Conservation (phyloP, 2,888 invertebrate species). For the Agrenia bidenticulata region DNA sequence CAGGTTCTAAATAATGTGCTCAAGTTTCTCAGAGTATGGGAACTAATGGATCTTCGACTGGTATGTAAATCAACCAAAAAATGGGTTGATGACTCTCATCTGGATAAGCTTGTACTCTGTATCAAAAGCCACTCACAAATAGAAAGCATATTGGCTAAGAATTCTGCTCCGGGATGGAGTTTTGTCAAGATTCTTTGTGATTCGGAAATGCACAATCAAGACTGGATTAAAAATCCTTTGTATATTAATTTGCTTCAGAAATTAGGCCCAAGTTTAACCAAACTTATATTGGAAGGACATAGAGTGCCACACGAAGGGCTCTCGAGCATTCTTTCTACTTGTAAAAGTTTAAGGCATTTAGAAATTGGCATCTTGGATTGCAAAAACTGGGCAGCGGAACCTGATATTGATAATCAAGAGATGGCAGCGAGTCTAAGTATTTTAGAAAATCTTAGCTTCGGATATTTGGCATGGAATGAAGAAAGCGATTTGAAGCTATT, state of each 20-base stretch:
- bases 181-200: slow-evolving; percentile 9
- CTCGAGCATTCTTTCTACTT: background rate
- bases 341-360: background rate
- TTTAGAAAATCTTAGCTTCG: slow-evolving; percentile 2
- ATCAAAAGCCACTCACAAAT: background rate
- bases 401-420: background rate
- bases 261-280: background rate
- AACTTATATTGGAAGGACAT: background rate
- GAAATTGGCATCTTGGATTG: slow-evolving; percentile 8
- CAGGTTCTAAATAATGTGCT: background rate
- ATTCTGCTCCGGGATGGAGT: background rate
- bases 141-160: background rate
- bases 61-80: slow-evolving; percentile 1
- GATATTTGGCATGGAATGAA: slow-evolving; percentile 4
- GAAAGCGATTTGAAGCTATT: slow-evolving; percentile 6
- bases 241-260: slow-evolving; percentile 7
- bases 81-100: slow-evolving; percentile 4
- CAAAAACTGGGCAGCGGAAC: background rate
- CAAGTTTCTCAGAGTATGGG: slow-evolving; percentile 2
- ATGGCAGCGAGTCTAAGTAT: background rate
- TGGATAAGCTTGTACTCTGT: background rate
- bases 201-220: background rate
- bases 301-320: background rate
- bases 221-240: slow-evolving; percentile 10
- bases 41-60: slow-evolving; percentile 12